Evolutionary conservation across 2,113 vertebrate genomes (phyloP), one percentile per base, ranked within the genome.

Genomic region (Menura novaehollandiae): DNA sequence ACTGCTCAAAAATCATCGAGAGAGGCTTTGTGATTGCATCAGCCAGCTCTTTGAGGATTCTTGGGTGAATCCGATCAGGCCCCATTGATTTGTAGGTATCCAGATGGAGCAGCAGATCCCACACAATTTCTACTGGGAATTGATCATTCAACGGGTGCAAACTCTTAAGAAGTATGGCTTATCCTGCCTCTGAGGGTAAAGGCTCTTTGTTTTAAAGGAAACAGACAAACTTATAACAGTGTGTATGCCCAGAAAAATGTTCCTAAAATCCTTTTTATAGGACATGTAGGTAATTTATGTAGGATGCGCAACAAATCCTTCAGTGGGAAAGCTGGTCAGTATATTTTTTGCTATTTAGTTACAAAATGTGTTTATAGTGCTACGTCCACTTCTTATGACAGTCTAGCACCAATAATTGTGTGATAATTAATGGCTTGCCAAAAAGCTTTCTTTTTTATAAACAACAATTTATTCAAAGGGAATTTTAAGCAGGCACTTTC

Each of bases 401-500:
- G 88, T 89, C 92, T 92, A 91, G 79, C 67, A 92, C 90, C 96
- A 98, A 94, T 93, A 90, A 95, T 88, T 94, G 79, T 94, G 64
- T 95, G 83, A 47, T 96, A 97, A 97, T 94, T 97, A 97, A 97
- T 94, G 80, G 73, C 55, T 97, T 97, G 89, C 46, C 85, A 93
- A 97, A 95, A 97, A 78, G 32, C 95, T 96, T 93, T 69, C 19
- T 86, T 82, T 75, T 52, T 46, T 53, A 93, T 83, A 24, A 73
- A 86, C 72, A 93, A 88, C 95, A 95, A 88, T 58, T 44, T 95
- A 90, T 93, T 93, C 89, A 68, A 93, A 77, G 32, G 62, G 91
- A 97, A 97, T 98, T 96, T 97, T 96, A 97, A 98, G 53, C 74
- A 97, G 94, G 64, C 64, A 93, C 52, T 97, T 97, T 88, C 77